Evolutionary conservation across 2,888 invertebrate genomes (phyloP).

Genomic region (Formica aserva): DNA sequence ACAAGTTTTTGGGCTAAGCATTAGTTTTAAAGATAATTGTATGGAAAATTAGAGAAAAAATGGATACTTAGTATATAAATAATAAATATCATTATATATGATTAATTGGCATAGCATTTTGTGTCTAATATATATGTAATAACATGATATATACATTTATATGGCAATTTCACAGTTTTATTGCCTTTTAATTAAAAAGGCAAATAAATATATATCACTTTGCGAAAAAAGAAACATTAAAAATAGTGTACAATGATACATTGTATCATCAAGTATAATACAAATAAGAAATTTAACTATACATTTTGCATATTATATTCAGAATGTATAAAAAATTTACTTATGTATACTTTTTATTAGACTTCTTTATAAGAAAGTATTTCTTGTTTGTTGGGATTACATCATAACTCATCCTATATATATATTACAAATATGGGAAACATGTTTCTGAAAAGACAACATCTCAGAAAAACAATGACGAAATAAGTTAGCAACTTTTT

Average conservation of each 20-base stretch:
- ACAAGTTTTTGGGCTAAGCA: neutral
- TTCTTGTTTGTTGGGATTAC: neutral
- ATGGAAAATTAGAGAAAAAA: neutral
- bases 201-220: slow-evolving; percentile 6
- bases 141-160: slow-evolving; percentile 12
- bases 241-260: neutral
- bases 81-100: slow-evolving; percentile 4
- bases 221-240: neutral
- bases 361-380: neutral
- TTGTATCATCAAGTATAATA: slow-evolving; percentile 4
- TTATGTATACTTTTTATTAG: neutral
- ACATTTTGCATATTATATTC: neutral
- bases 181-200: neutral
- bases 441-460: neutral
- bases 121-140: slow-evolving; percentile 14
- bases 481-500: neutral
- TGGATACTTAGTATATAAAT: neutral
- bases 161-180: slow-evolving; percentile 3
- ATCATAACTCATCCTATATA: neutral
- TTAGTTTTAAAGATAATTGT: neutral
- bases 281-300: slow-evolving; percentile 1
- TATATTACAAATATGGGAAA: slow-evolving; percentile 12
- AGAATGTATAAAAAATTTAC: slow-evolving; percentile 1
- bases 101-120: neutral
- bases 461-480: neutral